A percentile compares a stretch with the other conserved stretches of the same genome.
Conservation (phyloP, 2,888 invertebrate species). For the Sturmia bella region DNA sequence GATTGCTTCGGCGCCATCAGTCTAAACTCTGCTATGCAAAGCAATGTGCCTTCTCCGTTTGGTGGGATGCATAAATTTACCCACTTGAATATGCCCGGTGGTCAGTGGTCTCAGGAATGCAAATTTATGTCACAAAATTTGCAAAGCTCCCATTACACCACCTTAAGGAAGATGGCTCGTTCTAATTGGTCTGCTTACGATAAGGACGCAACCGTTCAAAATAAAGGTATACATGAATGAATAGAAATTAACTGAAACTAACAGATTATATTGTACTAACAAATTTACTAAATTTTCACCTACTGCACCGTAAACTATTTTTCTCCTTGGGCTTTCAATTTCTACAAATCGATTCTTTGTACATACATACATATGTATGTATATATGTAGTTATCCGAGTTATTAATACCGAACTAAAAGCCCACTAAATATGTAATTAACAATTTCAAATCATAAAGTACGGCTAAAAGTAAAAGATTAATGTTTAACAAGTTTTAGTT, state of each 20-base stretch:
- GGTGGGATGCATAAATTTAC: slow-evolving; percentile 83
- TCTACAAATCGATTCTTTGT: too few species aligned
- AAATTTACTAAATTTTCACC: too few species aligned
- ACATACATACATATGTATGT: too few species aligned
- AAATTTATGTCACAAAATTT: slow-evolving; percentile 88
- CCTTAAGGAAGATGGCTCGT: slow-evolving; percentile 82
- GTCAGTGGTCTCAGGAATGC: slow-evolving; percentile 86
- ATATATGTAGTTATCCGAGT: too few species aligned
- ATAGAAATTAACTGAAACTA: not conserved
- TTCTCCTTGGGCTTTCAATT: too few species aligned
- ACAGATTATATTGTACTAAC: not conserved
- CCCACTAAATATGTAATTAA: too few species aligned
- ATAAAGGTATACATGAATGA: slow-evolving; percentile 50
- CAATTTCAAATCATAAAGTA: too few species aligned
- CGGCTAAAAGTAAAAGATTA: too few species aligned
- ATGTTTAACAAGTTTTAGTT: too few species aligned
- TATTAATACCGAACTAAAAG: too few species aligned
- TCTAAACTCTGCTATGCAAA: slow-evolving; percentile 88
- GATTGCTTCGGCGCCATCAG: slow-evolving; percentile 87
- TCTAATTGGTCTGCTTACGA: slow-evolving; percentile 77
- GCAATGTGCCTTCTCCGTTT: slow-evolving; percentile 88
- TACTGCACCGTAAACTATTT: too few species aligned
- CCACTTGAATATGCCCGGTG: slow-evolving; percentile 90
- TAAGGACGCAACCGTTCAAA: slow-evolving; percentile 73
- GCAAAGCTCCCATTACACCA: slow-evolving; percentile 86